Evolutionary conservation across 2,113 vertebrate genomes (phyloP).

Genomic region (Sphaerodactylus townsendi): DNA sequence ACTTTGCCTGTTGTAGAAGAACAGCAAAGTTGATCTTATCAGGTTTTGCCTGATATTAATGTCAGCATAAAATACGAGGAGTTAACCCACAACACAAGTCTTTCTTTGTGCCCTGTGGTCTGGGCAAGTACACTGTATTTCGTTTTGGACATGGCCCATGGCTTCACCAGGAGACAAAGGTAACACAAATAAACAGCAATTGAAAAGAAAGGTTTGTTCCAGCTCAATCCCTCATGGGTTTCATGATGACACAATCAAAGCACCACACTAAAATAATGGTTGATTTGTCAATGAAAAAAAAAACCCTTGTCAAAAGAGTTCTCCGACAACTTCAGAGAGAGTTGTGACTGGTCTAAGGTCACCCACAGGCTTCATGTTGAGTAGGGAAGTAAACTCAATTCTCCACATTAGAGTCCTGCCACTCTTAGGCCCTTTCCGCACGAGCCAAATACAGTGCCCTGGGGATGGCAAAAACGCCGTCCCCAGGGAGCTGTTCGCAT

Average conservation of each 20-base stretch:
- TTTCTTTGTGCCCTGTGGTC: not conserved
- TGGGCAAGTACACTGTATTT: not conserved
- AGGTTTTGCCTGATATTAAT: not conserved
- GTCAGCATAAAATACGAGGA: not conserved
- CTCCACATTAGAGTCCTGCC: too few species aligned
- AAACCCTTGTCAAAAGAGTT: not conserved
- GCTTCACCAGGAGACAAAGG: not conserved
- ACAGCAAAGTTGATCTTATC: not conserved
- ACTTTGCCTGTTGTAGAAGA: not conserved
- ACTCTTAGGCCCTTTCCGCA: too few species aligned
- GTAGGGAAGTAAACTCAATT: too few species aligned
- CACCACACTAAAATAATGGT: not conserved
- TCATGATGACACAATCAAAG: not conserved
- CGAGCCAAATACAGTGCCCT: too few species aligned
- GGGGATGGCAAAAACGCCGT: too few species aligned
- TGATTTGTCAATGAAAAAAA: not conserved
- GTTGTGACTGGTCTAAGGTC: too few species aligned
- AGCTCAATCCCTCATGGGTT: not conserved
- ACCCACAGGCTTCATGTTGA: too few species aligned
- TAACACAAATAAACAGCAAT: not conserved
- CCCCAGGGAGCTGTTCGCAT: too few species aligned
- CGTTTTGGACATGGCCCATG: not conserved
- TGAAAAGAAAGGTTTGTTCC: constrained; percentile 7
- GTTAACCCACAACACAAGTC: not conserved
- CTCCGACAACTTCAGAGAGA: not conserved